phyloP scores from a whole-genome alignment of 2,113 vertebrate species.

The Spilogale gracilis region DNA sequence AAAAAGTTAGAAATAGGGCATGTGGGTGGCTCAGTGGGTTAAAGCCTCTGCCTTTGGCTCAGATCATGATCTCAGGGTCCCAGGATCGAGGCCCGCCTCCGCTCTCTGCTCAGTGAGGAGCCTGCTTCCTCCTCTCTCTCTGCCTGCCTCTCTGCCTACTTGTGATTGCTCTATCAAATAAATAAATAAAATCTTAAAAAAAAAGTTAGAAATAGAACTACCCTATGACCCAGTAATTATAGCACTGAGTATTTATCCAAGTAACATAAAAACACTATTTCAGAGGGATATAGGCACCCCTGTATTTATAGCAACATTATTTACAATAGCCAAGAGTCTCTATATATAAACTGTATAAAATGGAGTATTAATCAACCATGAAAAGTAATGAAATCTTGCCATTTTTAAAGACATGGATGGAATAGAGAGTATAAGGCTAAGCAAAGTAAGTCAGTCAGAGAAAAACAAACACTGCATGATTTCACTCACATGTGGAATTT shows the following conservation, averaged over 20 bases:
- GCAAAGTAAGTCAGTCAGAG: not conserved
- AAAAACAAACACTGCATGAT: not conserved
- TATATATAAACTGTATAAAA: not conserved
- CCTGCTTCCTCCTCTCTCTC: too few relatives aligned
- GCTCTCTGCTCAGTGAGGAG: too few relatives aligned
- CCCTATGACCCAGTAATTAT: not conserved
- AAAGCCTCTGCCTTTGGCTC: too few relatives aligned
- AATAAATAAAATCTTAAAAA: not conserved
- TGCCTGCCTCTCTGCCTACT: too few relatives aligned
- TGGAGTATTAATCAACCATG: not conserved
- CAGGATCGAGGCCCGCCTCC: too few relatives aligned
- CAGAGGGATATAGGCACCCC: not conserved
- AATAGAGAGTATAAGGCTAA: not conserved
- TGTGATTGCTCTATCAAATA: too few relatives aligned
- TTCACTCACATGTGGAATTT: not conserved
- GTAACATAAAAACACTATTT: not conserved
- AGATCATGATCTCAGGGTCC: too few relatives aligned
- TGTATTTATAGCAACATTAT: not conserved
- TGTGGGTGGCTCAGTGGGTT: too few relatives aligned
- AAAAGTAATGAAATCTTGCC: not conserved
- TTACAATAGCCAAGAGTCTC: not conserved
- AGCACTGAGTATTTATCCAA: not conserved
- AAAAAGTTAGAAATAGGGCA: not conserved
- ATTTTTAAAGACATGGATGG: not conserved
- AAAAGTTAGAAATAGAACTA: not conserved